Percentiles rank a stretch among this genome's conserved stretches.
These are phyloP conservation scores for Torymus tubicola DNA, from an alignment of 2,888 invertebrate species.

Conservation along the genomic window DNA sequence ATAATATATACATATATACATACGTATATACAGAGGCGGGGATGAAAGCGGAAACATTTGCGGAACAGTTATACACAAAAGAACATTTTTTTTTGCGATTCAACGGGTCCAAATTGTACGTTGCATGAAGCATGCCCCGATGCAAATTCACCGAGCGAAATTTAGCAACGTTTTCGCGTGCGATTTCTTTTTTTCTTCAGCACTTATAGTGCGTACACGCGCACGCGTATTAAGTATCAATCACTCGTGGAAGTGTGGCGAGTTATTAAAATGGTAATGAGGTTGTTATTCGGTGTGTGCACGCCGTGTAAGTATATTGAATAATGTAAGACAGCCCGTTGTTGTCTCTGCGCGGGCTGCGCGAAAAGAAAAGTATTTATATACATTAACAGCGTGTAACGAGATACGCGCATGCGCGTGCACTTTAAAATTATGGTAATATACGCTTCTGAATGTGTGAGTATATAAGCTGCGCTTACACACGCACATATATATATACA, in stretches of 20 bases:
- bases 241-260: neutral
- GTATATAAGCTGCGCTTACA: too few relatives aligned
- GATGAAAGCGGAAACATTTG: neutral
- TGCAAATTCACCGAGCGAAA: slow-evolving; percentile 38
- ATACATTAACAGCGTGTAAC: slow-evolving; percentile 25
- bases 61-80: slow-evolving; percentile 19
- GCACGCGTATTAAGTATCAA: slow-evolving; percentile 14
- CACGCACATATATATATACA: too few relatives aligned
- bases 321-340: neutral
- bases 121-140: neutral
- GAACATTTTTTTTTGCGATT: neutral
- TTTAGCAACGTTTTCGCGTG: neutral
- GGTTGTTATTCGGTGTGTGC: slow-evolving; percentile 16
- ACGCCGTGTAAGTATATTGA: neutral
- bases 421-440: slow-evolving; percentile 44
- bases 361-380: slow-evolving; percentile 19
- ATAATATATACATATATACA: too few relatives aligned
- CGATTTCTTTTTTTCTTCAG: neutral
- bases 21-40: neutral
- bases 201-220: too few relatives aligned
- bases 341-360: neutral
- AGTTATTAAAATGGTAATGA: slow-evolving; percentile 51
- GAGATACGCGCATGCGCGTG: slow-evolving; percentile 6
- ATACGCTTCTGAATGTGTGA: neutral
- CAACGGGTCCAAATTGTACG: slow-evolving; percentile 25